Percentiles rank a stretch among this genome's conserved stretches.
Evolutionary conservation across 2,888 invertebrate species (phyloP).

Genomic region (Apamea anceps): DNA sequence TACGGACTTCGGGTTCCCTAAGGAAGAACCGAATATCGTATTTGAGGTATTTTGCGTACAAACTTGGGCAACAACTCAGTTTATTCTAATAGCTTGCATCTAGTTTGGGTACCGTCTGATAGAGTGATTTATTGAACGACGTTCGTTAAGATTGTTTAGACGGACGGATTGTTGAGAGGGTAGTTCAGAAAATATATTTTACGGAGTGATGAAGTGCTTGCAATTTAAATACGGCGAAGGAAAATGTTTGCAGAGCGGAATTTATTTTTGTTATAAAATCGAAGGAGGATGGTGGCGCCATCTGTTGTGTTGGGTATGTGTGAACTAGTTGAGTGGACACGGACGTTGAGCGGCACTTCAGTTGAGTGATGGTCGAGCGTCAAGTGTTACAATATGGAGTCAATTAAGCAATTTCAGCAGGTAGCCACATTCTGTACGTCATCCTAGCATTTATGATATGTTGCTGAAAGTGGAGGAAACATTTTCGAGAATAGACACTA

Average conservation of each 20-base stretch:
- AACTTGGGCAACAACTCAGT: constrained; percentile 55
- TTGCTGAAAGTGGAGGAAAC: not conserved
- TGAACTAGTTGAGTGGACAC: constrained; percentile 54
- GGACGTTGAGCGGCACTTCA: constrained; percentile 47
- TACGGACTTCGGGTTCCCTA: constrained; percentile 72
- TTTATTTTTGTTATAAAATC: constrained; percentile 45
- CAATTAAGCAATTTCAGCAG: constrained; percentile 50
- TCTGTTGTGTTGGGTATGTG: constrained; percentile 43
- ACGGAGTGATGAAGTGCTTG: constrained; percentile 47
- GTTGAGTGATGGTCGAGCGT: constrained; percentile 57
- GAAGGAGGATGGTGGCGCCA: constrained; percentile 34
- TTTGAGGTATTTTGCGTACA: constrained; percentile 58
- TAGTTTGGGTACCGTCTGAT: constrained; percentile 47
- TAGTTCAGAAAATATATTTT: constrained; percentile 49
- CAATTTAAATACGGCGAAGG: constrained; percentile 57
- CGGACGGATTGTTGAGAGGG: constrained; percentile 10
- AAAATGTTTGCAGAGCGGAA: constrained; percentile 35
- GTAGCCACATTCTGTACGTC: constrained; percentile 4
- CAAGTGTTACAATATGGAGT: constrained; percentile 55
- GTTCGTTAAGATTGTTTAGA: constrained; percentile 53
- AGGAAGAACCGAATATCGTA: constrained; percentile 53
- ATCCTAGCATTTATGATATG: not conserved
- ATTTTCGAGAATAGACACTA: not conserved
- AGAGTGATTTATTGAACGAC: constrained; percentile 53
- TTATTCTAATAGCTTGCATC: constrained; percentile 60